Evolutionary conservation across 2,113 vertebrate genomes (phyloP), one percentile per base, ranked within the genome.

Genomic region (Thomomys bottae): DNA sequence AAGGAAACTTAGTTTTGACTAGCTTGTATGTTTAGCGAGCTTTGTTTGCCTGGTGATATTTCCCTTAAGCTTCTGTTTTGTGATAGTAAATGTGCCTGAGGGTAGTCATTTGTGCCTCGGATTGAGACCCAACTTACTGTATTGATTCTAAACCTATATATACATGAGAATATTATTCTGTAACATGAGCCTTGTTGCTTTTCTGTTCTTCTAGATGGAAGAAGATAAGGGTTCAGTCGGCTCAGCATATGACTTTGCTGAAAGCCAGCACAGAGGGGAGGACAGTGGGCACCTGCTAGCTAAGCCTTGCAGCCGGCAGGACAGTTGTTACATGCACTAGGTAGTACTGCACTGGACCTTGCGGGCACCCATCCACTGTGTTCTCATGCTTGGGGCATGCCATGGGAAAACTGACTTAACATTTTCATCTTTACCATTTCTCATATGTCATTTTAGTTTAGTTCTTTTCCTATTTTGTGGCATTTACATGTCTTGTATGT

Each of bases 191-290:
- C 97, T 97, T 98, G 97, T 97, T 98, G 97, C 98, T 99, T 98
- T 99, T 99, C 98, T 99, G 97, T 99, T 97, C 99, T 98, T 99
- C 98, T 98, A 99, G 99, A 99, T 99, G 99, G 99, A 99, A 99
- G 98, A 99, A 98, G 98, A 98, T 98, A 98, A 98, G 98, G 98
- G 98, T 98, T 99, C 99, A 99, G 98, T 99, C 99, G 97, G 98
- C 98, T 98, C 99, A 99, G 98, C 98, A 99, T 98, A 98, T 99
- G 98, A 99, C 98, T 98, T 99, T 99, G 98, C 99, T 99, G 98
- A 99, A 99, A 98, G 98, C 98, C 97, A 98, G 98, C 98, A 98
- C 98, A 98, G 98, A 99, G 98, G 98, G 99, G 99, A 99, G 98
- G 98, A 99, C 99, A 98, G 98, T 98, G 98, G 99, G 98, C 98